Percentiles rank a stretch among this genome's conserved stretches.
These are phyloP conservation scores for Pachyrhynchus sulphureomaculatus DNA, from an alignment of 1,140 invertebrate species.

Conservation along the genomic window DNA sequence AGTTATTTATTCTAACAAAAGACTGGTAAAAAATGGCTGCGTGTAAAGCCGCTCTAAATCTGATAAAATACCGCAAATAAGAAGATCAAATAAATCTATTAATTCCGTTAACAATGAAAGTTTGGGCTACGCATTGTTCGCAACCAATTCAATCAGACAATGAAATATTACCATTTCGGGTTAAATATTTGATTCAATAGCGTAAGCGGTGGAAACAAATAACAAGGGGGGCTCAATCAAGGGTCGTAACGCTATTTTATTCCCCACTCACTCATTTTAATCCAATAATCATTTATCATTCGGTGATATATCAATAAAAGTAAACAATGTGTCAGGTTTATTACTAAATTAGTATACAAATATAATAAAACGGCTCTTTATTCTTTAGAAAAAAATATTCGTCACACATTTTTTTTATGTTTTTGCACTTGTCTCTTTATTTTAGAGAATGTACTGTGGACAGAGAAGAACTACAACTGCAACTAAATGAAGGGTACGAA, in stretches of 20 bases:
- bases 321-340: constrained; percentile 25
- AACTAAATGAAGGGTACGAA: no score
- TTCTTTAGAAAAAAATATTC: no score
- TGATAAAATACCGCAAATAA: constrained; percentile 5
- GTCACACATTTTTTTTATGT: no score
- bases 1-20: background rate
- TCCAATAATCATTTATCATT: constrained; percentile 37
- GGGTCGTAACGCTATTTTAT: constrained; percentile 11
- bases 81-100: constrained; percentile 30
- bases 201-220: constrained; percentile 27
- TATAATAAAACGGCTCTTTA: no score
- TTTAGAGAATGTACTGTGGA: no score
- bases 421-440: no score
- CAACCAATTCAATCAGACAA: constrained; percentile 28
- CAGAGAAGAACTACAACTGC: no score
- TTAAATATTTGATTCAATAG: constrained; percentile 34
- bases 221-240: constrained; percentile 20
- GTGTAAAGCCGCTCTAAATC: constrained; percentile 19
- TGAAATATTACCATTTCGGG: constrained; percentile 25
- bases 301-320: constrained; percentile 34
- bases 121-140: constrained; percentile 15
- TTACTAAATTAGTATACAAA: background rate
- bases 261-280: constrained; percentile 20
- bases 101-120: constrained; percentile 20
- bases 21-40: background rate